phyloP scores from a whole-genome alignment of 2,113 vertebrate genomes.

The Psettodes erumei region DNA sequence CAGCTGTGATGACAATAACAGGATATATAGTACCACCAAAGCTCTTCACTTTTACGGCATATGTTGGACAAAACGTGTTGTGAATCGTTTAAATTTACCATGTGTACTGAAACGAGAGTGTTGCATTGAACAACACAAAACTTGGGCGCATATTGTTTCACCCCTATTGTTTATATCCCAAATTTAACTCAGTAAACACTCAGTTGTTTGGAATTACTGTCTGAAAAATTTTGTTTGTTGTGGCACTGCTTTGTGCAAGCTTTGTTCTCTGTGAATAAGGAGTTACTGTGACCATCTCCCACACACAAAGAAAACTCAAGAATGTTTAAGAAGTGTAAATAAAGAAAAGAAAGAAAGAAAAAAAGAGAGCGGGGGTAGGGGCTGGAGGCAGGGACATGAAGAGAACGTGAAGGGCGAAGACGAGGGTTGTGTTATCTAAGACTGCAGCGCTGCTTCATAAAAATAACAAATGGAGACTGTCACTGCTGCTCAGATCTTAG shows the following conservation, averaged over 20 bases:
- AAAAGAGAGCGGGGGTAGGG: conserved; percentile 33
- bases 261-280: conserved; percentile 55
- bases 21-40: neutral
- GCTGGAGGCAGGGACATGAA: conserved; percentile 68
- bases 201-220: conserved; percentile 57
- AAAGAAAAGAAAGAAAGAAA: conserved; percentile 52
- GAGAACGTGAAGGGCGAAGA: conserved; percentile 82
- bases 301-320: conserved; percentile 70
- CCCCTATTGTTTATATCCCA: conserved; percentile 49
- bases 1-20: neutral
- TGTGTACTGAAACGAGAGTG: conserved; percentile 17
- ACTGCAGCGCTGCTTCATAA: conserved; percentile 80
- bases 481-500: conserved; percentile 76
- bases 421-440: conserved; percentile 84
- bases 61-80: conserved; percentile 19
- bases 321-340: conserved; percentile 74
- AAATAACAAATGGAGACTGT: conserved; percentile 85
- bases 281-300: conserved; percentile 59
- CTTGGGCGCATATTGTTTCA: conserved; percentile 27
- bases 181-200: conserved; percentile 41
- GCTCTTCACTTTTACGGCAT: conserved; percentile 6
- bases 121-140: conserved; percentile 36
- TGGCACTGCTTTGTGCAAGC: conserved; percentile 26
- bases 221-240: conserved; percentile 49
- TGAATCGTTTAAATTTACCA: conserved; percentile 42